A percentile compares a stretch with the other conserved stretches of the same genome.
These are phyloP conservation scores for Porites australiensis DNA, from an alignment of 64 coral and sea anemone species.

Conservation along the genomic window DNA sequence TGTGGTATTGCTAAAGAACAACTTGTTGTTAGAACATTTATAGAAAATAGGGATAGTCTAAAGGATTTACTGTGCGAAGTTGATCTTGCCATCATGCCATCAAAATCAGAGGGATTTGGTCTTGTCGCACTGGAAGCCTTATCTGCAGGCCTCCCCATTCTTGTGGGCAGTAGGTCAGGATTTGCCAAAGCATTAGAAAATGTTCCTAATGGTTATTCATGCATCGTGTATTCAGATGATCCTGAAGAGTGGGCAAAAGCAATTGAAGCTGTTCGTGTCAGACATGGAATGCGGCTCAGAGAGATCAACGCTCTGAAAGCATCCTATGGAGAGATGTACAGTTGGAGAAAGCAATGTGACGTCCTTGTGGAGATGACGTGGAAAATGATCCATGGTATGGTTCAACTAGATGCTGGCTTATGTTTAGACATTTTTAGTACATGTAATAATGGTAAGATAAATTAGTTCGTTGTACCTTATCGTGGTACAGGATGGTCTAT, in stretches of 20 bases:
- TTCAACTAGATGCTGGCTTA: no score
- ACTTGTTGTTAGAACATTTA: background rate
- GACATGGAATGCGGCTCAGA: background rate
- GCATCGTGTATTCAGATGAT: background rate
- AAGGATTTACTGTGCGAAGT: background rate
- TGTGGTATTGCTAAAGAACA: background rate
- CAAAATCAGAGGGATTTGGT: slow-evolving; percentile 34
- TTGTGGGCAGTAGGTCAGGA: background rate
- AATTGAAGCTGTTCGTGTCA: background rate
- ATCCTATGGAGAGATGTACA: background rate
- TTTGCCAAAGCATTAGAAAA: background rate
- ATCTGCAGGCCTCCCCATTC: slow-evolving; percentile 29
- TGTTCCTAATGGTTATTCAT: background rate
- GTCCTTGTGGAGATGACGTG: background rate
- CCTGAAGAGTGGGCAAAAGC: background rate
- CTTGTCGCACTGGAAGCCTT: slow-evolving; percentile 8
- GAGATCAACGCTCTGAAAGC: background rate
- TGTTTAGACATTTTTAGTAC: no score
- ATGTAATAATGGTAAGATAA: no score
- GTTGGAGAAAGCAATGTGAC: background rate
- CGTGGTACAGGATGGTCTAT: no score
- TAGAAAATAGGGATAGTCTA: background rate
- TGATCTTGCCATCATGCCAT: background rate
- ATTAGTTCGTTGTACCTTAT: no score
- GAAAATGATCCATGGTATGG: background rate